Conservation (phyloP, 2,797 vertebrate genomes). For the Phoxinus dragarum region DNA sequence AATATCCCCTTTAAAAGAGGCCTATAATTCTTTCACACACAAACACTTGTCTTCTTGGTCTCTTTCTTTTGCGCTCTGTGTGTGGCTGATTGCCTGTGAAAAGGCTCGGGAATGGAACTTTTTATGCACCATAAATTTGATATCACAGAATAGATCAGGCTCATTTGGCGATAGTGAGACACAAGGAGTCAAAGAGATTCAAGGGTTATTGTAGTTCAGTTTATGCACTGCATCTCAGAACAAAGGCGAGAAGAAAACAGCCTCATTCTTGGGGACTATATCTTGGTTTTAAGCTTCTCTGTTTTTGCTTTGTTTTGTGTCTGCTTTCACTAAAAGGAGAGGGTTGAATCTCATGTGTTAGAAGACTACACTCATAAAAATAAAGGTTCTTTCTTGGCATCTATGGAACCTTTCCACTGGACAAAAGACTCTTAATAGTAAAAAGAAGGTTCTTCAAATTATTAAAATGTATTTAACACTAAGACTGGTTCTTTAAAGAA, state of each 20-base stretch:
- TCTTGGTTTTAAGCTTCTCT: background rate
- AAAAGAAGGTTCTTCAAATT: background rate
- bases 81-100: slow-evolving; percentile 31
- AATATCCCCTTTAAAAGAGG: background rate
- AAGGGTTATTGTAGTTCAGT: slow-evolving; percentile 30
- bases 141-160: slow-evolving; percentile 32
- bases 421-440: background rate
- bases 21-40: background rate
- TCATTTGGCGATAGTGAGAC: slow-evolving; percentile 27
- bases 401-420: background rate
- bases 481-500: background rate
- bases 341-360: background rate
- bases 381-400: background rate
- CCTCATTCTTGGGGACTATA: slow-evolving; percentile 3
- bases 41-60: background rate
- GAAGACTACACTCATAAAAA: background rate
- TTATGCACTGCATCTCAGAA: slow-evolving; percentile 11
- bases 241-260: slow-evolving; percentile 17
- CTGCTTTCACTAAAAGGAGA: slow-evolving; percentile 1
- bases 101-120: background rate
- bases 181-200: slow-evolving; percentile 23
- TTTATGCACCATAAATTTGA: slow-evolving; percentile 44
- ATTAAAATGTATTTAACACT: background rate
- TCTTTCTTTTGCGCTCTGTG: slow-evolving; percentile 35
- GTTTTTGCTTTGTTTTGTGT: background rate